These are phyloP conservation scores for Argyrosomus regius DNA, from an alignment of 2,797 vertebrate genomes.

Conservation along the genomic window DNA sequence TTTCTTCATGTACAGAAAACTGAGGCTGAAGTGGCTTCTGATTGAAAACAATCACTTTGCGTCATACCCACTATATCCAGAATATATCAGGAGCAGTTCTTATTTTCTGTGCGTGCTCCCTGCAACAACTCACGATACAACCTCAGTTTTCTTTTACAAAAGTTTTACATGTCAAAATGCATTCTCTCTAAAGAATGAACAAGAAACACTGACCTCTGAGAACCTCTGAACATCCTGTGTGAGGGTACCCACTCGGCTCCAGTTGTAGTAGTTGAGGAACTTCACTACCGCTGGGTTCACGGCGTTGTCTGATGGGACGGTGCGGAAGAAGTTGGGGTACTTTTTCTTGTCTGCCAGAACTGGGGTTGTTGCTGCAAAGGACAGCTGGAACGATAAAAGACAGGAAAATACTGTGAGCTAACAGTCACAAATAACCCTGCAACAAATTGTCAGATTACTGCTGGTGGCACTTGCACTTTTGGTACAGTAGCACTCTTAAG, in stretches of 20 bases:
- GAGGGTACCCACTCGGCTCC: constrained; percentile 97
- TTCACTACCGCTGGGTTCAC: constrained; percentile 98
- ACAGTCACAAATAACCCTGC: background rate
- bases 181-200: background rate
- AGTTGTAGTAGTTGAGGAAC: constrained; percentile 94
- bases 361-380: constrained; percentile 97
- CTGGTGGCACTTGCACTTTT: constrained; percentile 9
- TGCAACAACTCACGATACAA: background rate
- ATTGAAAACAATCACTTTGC: background rate
- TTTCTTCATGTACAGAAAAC: background rate
- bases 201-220: constrained; percentile 91
- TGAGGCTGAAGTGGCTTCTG: background rate
- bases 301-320: constrained; percentile 98
- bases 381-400: constrained; percentile 87
- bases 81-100: background rate
- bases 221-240: constrained; percentile 98
- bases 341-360: constrained; percentile 99
- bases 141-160: background rate
- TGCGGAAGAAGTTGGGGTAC: constrained; percentile 99
- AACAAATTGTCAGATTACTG: constrained; percentile 16
- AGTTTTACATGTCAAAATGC: background rate
- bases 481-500: background rate
- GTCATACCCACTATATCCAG: background rate
- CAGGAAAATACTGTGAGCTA: constrained; percentile 20
- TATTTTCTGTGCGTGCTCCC: background rate